Conservation (phyloP, 2,113 vertebrate genomes). For the Cichladusa arquata region DNA sequence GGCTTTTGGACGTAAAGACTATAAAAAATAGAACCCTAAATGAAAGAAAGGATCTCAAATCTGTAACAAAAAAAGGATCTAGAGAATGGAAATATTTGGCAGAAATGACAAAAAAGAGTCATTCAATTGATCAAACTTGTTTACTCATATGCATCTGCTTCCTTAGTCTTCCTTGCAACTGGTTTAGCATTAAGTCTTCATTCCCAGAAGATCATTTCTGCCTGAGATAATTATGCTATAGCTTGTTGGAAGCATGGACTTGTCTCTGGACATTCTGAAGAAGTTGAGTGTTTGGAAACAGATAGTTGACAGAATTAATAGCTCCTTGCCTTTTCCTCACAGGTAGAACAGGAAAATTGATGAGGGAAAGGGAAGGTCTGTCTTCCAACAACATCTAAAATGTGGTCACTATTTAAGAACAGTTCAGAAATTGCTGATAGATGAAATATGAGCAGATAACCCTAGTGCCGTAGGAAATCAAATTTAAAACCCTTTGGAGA, state of each 20-base stretch:
- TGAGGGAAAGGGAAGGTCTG: neutral
- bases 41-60: neutral
- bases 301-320: neutral
- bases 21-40: neutral
- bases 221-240: neutral
- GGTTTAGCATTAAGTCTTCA: neutral
- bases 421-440: neutral
- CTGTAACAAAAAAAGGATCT: neutral
- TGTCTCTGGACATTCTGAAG: neutral
- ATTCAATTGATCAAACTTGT: neutral
- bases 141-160: neutral
- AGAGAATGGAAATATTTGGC: neutral
- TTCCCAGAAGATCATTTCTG: neutral
- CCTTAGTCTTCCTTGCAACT: neutral
- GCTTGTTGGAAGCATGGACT: neutral
- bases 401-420: neutral
- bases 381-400: neutral
- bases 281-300: neutral
- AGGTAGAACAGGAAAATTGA: neutral
- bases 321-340: neutral
- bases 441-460: neutral
- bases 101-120: neutral
- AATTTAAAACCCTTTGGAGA: neutral
- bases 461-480: neutral
- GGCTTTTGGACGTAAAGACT: neutral